A percentile compares a stretch with the other conserved stretches of the same genome.
Conservation (phyloP, 1,140 invertebrate species). For the Diploscapter pachys region DNA sequence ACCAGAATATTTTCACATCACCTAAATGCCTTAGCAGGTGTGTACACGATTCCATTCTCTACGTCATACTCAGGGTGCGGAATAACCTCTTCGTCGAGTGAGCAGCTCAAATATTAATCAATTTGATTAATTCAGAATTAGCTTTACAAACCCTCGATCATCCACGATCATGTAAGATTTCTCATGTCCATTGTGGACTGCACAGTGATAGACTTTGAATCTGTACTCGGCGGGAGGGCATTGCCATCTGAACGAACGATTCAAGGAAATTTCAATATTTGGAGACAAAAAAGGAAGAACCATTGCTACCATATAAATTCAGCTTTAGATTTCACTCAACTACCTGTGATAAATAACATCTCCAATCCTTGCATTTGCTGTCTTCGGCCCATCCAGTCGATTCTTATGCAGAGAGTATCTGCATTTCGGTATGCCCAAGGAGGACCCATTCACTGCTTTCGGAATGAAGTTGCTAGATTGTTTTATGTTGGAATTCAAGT, state of each 20-base stretch:
- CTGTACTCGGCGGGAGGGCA: slow-evolving; percentile 7
- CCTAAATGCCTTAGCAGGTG: slow-evolving; percentile 29
- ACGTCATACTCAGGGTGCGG: slow-evolving; percentile 26
- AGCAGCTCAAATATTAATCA: slow-evolving; percentile 16
- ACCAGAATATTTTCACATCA: slow-evolving; percentile 1
- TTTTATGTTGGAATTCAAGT: slow-evolving; percentile 4
- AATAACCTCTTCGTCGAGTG: slow-evolving; percentile 25
- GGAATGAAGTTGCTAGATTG: slow-evolving; percentile 5
- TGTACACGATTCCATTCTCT: slow-evolving; percentile 19
- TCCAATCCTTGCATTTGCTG: slow-evolving; percentile 19
- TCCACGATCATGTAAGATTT: slow-evolving; percentile 16
- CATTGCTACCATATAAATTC: background rate
- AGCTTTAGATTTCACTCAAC: background rate
- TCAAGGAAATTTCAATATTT: slow-evolving; percentile 18
- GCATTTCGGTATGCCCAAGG: slow-evolving; percentile 18
- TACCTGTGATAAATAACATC: slow-evolving; percentile 8
- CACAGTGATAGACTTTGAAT: slow-evolving; percentile 24
- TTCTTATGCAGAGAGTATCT: slow-evolving; percentile 25
- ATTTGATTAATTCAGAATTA: background rate
- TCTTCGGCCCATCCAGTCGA: slow-evolving; percentile 7
- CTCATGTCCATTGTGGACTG: slow-evolving; percentile 13
- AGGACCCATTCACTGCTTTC: background rate
- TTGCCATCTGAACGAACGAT: background rate
- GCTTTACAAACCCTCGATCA: slow-evolving; percentile 6
- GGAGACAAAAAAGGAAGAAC: background rate